These are phyloP conservation scores for Vanessa cardui DNA, from an alignment of 2,888 invertebrate species.

Conservation along the genomic window DNA sequence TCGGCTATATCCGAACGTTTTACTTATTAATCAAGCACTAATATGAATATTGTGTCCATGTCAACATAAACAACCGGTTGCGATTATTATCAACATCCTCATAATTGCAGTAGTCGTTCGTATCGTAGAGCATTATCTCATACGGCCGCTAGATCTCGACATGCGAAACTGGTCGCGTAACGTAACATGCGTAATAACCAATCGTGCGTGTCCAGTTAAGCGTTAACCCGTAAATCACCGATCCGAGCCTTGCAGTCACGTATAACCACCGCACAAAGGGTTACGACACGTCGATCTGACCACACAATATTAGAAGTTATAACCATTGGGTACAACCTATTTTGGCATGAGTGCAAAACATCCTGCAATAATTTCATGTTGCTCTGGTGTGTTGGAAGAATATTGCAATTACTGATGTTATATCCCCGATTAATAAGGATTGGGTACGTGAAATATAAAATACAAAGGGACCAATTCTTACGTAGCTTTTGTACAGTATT, in stretches of 20 bases:
- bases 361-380: not conserved
- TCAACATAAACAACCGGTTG: constrained; percentile 7
- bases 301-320: constrained; percentile 21
- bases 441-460: not conserved
- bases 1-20: not conserved
- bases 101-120: constrained; percentile 41
- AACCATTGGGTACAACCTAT: constrained; percentile 12
- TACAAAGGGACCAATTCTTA: not conserved
- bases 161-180: constrained; percentile 49
- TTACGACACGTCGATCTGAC: constrained; percentile 11
- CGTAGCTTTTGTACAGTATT: not conserved
- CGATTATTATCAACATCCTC: constrained; percentile 40
- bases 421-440: constrained; percentile 27
- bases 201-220: constrained; percentile 58
- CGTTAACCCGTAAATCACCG: constrained; percentile 42
- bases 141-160: constrained; percentile 45
- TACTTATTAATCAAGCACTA: not conserved
- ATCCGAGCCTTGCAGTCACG: constrained; percentile 35
- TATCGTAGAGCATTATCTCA: constrained; percentile 30
- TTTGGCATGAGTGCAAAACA: constrained; percentile 13
- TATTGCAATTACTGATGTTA: constrained; percentile 25
- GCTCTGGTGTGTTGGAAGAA: constrained; percentile 11
- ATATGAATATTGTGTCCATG: not conserved
- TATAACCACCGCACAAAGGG: constrained; percentile 26
- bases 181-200: constrained; percentile 57